These are phyloP conservation scores for Agapostemon virescens DNA, from an alignment of 2,888 invertebrate species.

Conservation along the genomic window DNA sequence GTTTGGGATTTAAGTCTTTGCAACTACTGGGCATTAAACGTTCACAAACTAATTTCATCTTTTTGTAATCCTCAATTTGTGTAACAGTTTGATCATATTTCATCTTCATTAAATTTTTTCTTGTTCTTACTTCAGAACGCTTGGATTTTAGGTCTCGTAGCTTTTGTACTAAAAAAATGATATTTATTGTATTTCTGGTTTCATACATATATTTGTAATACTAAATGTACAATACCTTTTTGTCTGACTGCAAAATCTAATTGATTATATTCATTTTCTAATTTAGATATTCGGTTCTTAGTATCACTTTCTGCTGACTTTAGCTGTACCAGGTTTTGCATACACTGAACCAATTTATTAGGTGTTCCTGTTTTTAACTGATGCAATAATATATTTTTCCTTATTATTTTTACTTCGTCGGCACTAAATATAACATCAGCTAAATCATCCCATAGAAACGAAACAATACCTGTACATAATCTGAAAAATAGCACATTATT, in stretches of 20 bases:
- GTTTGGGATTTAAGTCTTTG: constrained; percentile 67
- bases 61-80: constrained; percentile 69
- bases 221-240: constrained; percentile 70
- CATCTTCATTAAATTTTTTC: constrained; percentile 68
- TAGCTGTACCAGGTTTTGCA: constrained; percentile 62
- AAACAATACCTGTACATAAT: constrained; percentile 70
- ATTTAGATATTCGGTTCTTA: constrained; percentile 60
- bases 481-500: constrained; percentile 52
- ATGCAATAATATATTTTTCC: constrained; percentile 72
- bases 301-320: constrained; percentile 59
- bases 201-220: not conserved
- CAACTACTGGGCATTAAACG: constrained; percentile 71
- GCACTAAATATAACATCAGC: constrained; percentile 60
- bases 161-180: constrained; percentile 63
- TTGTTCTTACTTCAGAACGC: constrained; percentile 56
- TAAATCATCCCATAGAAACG: constrained; percentile 72
- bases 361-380: constrained; percentile 63
- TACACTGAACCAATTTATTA: constrained; percentile 59
- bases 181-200: constrained; percentile 6
- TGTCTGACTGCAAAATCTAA: constrained; percentile 69
- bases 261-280: constrained; percentile 68
- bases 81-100: constrained; percentile 69
- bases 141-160: constrained; percentile 64
- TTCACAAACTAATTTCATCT: constrained; percentile 72
- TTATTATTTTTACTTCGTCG: constrained; percentile 62